Evolutionary conservation across 2,113 vertebrate genomes (phyloP).

Genomic region (Apteryx mantelli): DNA sequence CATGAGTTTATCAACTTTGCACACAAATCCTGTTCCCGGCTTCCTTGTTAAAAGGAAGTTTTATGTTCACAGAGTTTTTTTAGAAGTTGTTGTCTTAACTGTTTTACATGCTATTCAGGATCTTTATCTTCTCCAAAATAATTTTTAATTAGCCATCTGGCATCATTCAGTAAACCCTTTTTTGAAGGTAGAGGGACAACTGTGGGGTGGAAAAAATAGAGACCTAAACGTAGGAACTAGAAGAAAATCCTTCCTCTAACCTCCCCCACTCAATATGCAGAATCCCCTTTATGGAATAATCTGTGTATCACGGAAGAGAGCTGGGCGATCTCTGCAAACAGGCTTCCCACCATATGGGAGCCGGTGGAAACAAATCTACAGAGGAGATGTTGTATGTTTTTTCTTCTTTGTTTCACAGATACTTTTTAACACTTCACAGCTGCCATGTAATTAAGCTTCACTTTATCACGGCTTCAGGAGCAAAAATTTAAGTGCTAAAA

Average conservation of each 20-base stretch:
- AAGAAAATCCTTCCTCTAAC: not conserved
- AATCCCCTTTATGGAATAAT: not conserved
- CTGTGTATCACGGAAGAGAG: not conserved
- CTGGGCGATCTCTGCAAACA: not conserved
- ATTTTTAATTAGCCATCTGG: slow-evolving; percentile 30
- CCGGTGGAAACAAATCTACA: not conserved
- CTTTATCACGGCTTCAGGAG: not conserved
- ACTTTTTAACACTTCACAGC: slow-evolving; percentile 6
- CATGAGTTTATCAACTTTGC: not conserved
- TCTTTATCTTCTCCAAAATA: not conserved
- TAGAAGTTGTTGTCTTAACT: not conserved
- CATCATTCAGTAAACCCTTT: not conserved
- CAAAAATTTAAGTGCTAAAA: not conserved
- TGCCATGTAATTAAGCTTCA: not conserved
- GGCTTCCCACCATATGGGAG: not conserved
- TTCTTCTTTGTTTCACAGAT: not conserved
- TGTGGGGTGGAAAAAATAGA: not conserved
- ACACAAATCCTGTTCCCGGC: not conserved
- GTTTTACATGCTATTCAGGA: not conserved
- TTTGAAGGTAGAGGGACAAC: not conserved
- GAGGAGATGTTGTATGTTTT: not conserved
- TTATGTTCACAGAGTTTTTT: not conserved
- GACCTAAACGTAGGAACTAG: not conserved
- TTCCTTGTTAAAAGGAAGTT: not conserved
- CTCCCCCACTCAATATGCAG: not conserved